Base-by-base conservation (phyloP, 2,888 invertebrate genomes). In the Pyralis farinalis region DNA sequence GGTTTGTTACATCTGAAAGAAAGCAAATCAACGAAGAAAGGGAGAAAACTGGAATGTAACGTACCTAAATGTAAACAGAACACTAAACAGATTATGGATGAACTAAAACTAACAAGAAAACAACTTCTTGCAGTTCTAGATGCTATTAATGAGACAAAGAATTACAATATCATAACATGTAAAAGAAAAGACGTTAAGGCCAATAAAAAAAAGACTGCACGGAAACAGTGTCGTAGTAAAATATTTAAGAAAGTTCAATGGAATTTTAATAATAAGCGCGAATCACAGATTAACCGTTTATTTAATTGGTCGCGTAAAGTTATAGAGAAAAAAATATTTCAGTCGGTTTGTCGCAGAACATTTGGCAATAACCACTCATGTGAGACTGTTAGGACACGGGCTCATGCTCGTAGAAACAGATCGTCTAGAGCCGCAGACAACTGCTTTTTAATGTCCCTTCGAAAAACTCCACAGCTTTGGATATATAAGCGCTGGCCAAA, bases 391-490 rank as follows among this genome's bases (percentile, higher is more conserved):
- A 16, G 16, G 16, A 16, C 16, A 16, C 4, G 3, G 3, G 4
- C 16, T 4, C 4, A 16, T 4, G 16, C 16, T 2, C 3, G 16
- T 6, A 37, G 36, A 34, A 53, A 36, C 0, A 47, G 41, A 8
- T 46, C 46, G 43, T 46, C 50, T 28, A 51, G 46, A 9, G 55
- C 58, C 1, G 57, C 56, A 28, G 57, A 50, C 0, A 69, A 77
- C 44, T 76, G 72, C 43, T 71, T 55, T 44, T 40, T 58, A 7
- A 63, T 64, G 61, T 49, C 64, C 1, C 40, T 68, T 20, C 55
- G 57, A 40, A 58, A 55, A 40, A 61, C 63, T n/a, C 69, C 73
- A 12, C 56, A 58, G 12, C 21, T 55, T 0, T 68, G 63, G 59
- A 53, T 58, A 7, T 54, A 61, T 42, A 46, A 63, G 16, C 16